phyloP scores from a whole-genome alignment of 2,113 vertebrate genomes.

The Proteles cristata region DNA sequence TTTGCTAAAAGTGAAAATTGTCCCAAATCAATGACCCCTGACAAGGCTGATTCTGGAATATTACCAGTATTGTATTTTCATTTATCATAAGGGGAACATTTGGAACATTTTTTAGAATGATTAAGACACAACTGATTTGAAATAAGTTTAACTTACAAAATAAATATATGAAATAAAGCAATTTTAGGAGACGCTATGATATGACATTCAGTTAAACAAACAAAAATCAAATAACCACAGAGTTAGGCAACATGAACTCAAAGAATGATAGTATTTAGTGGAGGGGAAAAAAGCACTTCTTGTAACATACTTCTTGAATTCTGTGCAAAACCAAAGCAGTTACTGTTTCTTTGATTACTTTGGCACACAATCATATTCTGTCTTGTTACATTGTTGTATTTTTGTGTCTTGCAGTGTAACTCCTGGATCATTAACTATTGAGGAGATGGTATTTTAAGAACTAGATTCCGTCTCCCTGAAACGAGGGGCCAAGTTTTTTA shows the following conservation, averaged over 20 bases:
- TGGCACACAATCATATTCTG: background rate
- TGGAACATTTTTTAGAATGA: background rate
- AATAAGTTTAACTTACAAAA: slow-evolving; percentile 44
- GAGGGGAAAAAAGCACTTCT: background rate
- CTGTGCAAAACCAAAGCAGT: background rate
- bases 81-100: background rate
- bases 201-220: background rate
- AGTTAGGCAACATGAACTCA: background rate
- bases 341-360: background rate
- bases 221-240: background rate
- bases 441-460: background rate
- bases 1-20: background rate
- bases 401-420: background rate
- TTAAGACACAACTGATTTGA: slow-evolving; percentile 7
- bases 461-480: background rate
- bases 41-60: background rate
- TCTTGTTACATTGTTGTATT: background rate
- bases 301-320: background rate
- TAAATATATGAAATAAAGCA: background rate
- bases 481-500: background rate
- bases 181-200: background rate
- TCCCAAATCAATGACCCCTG: background rate
- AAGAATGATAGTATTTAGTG: background rate
- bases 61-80: background rate
- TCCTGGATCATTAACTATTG: background rate